These are phyloP conservation scores for Myripristis jacobus DNA, from an alignment of 2,797 vertebrate species.

Conservation along the genomic window DNA sequence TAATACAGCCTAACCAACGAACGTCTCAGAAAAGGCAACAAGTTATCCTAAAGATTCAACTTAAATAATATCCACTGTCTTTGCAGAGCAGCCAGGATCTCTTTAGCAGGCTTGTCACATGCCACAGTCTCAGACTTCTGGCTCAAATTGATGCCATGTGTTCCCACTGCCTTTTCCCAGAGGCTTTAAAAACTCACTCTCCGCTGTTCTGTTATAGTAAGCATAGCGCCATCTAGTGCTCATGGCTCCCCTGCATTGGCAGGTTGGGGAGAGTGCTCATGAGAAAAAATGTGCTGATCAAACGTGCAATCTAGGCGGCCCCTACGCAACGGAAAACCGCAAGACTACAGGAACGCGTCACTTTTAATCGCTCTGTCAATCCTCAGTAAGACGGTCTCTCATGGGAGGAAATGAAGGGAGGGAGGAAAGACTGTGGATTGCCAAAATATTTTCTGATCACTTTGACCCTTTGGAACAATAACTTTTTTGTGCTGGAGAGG, in stretches of 20 bases:
- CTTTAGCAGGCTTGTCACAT: slow-evolving; percentile 73
- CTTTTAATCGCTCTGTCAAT: slow-evolving; percentile 67
- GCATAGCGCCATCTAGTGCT: slow-evolving; percentile 62
- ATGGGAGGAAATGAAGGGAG: slow-evolving; percentile 59
- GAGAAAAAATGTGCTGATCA: slow-evolving; percentile 60
- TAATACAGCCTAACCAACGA: background rate
- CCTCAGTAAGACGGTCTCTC: slow-evolving; percentile 49
- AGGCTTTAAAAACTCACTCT: slow-evolving; percentile 53
- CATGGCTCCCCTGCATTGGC: slow-evolving; percentile 25
- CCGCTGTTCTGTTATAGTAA: slow-evolving; percentile 26
- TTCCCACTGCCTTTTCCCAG: slow-evolving; percentile 56
- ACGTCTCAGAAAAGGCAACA: slow-evolving; percentile 29
- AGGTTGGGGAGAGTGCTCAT: slow-evolving; percentile 38
- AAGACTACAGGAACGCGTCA: slow-evolving; percentile 51
- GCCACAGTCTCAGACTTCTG: slow-evolving; percentile 61
- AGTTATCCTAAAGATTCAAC: slow-evolving; percentile 23
- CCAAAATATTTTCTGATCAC: slow-evolving; percentile 50
- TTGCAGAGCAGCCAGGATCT: slow-evolving; percentile 50
- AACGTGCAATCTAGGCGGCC: slow-evolving; percentile 30
- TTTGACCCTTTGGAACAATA: slow-evolving; percentile 68
- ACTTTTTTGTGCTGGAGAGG: slow-evolving; percentile 59
- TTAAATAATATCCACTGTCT: slow-evolving; percentile 27
- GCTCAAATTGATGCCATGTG: slow-evolving; percentile 80
- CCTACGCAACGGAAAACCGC: slow-evolving; percentile 65
- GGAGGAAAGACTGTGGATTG: slow-evolving; percentile 18